Evolutionary conservation across 2,888 invertebrate species (phyloP), one percentile per base, ranked within the genome.

Genomic region (Aradus depressus): DNA sequence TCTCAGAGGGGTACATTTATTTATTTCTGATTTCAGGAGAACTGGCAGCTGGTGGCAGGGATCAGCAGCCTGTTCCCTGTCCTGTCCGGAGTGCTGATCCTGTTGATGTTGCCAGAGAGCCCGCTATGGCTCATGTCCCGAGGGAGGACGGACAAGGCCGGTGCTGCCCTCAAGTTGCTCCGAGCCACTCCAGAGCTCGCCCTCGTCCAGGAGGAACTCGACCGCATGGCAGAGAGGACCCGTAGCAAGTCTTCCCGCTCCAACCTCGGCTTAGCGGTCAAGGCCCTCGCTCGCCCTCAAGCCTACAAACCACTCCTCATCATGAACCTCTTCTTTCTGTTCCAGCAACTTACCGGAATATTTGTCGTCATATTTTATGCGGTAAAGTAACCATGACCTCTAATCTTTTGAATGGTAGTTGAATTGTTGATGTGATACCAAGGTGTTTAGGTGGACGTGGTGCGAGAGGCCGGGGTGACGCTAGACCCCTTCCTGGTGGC

Each of bases 311-410:
- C 76, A 0, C 70, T 75, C 45, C 37, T 63, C 5, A 66, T 76
- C 10, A 69, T 75, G 60, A 57, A 70, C 3, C 54, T 61, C 0
- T 75, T 67, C 60, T 76, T 76, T 62, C 70, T 75, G 56, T 75
- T 76, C 60, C 76, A 76, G 61, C 77, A 77, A 61, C 72, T 75
- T 55, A 69, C 74, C 3, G 77, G 77, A 0, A 67, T 71, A 2
- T 76, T 75, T 58, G 72, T 73, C 0, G 65, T 76, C 2, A 69
- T 77, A 8, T 76, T 75, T 59, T 76, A 76, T 58, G 75, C 75
- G 0, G 72, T 60, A 47, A 60, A 58, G 53, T 45, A 16, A 19
- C 10, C 3, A 4, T 18, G n/a, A 12, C n/a, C n/a, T n/a, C n/a
- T n/a, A n/a, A n/a, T n/a, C n/a, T n/a, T n/a, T n/a, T n/a, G n/a